Conservation (phyloP, 2,113 vertebrate species). For the Anoplopoma fimbria region DNA sequence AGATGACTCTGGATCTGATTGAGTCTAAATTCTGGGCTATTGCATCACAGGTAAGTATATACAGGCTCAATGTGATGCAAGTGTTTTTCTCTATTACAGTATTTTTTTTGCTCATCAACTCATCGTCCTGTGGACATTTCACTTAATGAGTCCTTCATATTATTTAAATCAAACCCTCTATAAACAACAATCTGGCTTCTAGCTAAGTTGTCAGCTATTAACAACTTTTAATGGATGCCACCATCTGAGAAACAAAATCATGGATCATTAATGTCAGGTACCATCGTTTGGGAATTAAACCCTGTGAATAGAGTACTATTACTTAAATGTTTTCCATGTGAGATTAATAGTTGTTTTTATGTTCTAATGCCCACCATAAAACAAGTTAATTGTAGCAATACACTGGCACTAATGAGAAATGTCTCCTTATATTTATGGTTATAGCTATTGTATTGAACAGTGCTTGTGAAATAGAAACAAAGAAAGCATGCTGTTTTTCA, state of each 20-base stretch:
- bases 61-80: not conserved
- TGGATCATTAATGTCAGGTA: slow-evolving; percentile 5
- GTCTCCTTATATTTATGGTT: not conserved
- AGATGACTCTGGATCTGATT: slow-evolving; percentile 70
- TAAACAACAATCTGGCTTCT: not conserved
- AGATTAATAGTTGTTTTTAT: slow-evolving; percentile 4
- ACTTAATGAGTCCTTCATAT: not conserved
- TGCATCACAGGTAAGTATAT: slow-evolving; percentile 60
- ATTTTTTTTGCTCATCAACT: not conserved
- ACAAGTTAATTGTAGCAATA: not conserved
- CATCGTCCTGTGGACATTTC: not conserved
- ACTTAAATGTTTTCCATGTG: not conserved
- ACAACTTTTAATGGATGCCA: not conserved
- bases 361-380: slow-evolving; percentile 15
- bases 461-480: slow-evolving; percentile 27
- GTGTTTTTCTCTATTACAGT: not conserved
- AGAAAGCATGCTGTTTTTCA: slow-evolving; percentile 5
- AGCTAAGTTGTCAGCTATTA: not conserved
- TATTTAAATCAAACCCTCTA: not conserved
- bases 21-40: slow-evolving; percentile 74
- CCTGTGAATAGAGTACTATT: not conserved
- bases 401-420: slow-evolving; percentile 15
- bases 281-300: not conserved
- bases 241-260: not conserved
- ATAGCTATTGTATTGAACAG: slow-evolving; percentile 5